These are phyloP conservation scores for Cryptocephalus primarius DNA, from an alignment of 2,888 invertebrate species.

Conservation along the genomic window DNA sequence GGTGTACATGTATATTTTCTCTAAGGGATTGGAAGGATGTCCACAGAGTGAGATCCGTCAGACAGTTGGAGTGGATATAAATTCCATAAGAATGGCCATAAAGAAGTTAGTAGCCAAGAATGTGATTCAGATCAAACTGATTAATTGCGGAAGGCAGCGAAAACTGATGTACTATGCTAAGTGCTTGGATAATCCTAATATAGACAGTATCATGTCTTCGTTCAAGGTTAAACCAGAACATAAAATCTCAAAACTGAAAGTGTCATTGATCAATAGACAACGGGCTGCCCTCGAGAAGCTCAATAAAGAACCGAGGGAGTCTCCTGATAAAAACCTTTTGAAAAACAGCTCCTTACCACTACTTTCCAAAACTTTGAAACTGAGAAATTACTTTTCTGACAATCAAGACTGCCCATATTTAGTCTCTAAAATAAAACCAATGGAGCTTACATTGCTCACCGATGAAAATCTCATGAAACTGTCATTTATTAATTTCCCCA, in stretches of 20 bases:
- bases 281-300: slow-evolving; percentile 3
- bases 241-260: slow-evolving; percentile 5
- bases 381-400: too few species aligned
- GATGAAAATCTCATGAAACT: too few species aligned
- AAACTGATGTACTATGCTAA: slow-evolving; percentile 15
- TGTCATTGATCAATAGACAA: slow-evolving; percentile 13
- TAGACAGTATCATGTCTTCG: too few species aligned
- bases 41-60: slow-evolving; percentile 18
- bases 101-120: slow-evolving; percentile 19
- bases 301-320: too few species aligned
- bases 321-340: too few species aligned
- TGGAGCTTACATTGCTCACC: too few species aligned
- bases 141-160: slow-evolving; percentile 25
- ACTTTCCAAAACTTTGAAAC: too few species aligned
- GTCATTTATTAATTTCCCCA: too few species aligned
- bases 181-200: too few species aligned
- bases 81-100: slow-evolving; percentile 19
- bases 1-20: slow-evolving; percentile 21
- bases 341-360: too few species aligned
- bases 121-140: slow-evolving; percentile 17
- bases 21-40: slow-evolving; percentile 21
- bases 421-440: too few species aligned
- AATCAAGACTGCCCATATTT: too few species aligned
- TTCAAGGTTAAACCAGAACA: neutral
- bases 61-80: slow-evolving; percentile 21